Percentiles rank a stretch among this genome's conserved stretches.
These are phyloP conservation scores for Orthosia cruda DNA, from an alignment of 2,888 invertebrate genomes.

Conservation along the genomic window DNA sequence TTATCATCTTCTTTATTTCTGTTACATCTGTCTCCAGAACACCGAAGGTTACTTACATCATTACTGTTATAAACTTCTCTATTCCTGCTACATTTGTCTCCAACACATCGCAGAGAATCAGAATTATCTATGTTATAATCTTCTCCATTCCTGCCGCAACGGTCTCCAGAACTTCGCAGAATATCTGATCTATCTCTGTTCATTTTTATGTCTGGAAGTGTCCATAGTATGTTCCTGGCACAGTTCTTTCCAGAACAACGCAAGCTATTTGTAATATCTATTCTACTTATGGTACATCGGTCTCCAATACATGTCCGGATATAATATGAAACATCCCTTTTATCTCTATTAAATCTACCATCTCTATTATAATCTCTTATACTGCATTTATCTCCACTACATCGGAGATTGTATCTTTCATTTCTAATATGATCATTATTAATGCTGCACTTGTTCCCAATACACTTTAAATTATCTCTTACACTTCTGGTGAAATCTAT, in stretches of 20 bases:
- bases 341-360: not conserved
- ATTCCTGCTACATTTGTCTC: no score
- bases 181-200: not conserved
- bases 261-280: not conserved
- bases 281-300: not conserved
- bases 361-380: not conserved
- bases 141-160: constrained; percentile 3
- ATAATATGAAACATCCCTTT: not conserved
- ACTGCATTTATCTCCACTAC: constrained; percentile 10
- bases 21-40: no score
- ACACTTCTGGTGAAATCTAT: constrained; percentile 18
- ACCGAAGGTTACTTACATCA: no score
- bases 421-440: not conserved
- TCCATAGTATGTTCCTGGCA: not conserved
- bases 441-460: constrained; percentile 29
- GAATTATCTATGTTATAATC: no score
- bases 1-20: not conserved
- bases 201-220: not conserved
- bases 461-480: constrained; percentile 29
- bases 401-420: not conserved
- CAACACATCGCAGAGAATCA: no score
- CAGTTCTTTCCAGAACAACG: not conserved
- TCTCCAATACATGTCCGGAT: not conserved
- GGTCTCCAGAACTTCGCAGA: not conserved
- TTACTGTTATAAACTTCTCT: no score